Percentiles rank a stretch among this genome's conserved stretches.
These are phyloP conservation scores for Alethe diademata DNA, from an alignment of 2,113 vertebrate species.

Conservation along the genomic window DNA sequence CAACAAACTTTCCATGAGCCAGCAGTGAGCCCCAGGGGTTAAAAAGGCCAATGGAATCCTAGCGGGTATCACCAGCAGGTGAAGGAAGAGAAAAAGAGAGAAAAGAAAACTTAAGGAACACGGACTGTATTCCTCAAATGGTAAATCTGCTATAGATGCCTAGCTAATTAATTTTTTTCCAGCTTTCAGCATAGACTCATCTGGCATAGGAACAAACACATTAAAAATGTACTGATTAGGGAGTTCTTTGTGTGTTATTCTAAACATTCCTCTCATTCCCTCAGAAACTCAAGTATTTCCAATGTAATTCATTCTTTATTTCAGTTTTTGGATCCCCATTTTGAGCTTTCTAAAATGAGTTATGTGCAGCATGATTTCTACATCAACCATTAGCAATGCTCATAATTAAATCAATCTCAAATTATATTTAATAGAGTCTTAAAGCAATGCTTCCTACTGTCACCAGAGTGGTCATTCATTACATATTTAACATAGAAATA, in stretches of 20 bases:
- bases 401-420: constrained; percentile 59
- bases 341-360: constrained; percentile 36
- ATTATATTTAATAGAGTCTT: constrained; percentile 59
- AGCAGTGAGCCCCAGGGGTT: neutral
- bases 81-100: neutral
- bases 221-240: neutral
- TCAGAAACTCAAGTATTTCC: neutral
- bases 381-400: constrained; percentile 47
- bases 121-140: neutral
- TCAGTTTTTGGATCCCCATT: neutral
- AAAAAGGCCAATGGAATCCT: neutral
- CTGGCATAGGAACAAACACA: neutral
- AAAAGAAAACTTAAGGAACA: neutral
- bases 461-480: constrained; percentile 53
- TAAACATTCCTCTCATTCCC: neutral
- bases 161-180: neutral
- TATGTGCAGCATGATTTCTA: constrained; percentile 40
- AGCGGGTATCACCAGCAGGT: neutral
- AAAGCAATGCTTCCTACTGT: constrained; percentile 41
- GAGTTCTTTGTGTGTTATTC: neutral
- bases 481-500: constrained; percentile 38
- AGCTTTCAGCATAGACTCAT: neutral
- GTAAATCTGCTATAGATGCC: neutral
- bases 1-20: neutral
- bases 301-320: neutral